Percentiles rank a stretch among this genome's conserved stretches.
Conservation (phyloP, 2,888 invertebrate species). For the Tachina lurida region DNA sequence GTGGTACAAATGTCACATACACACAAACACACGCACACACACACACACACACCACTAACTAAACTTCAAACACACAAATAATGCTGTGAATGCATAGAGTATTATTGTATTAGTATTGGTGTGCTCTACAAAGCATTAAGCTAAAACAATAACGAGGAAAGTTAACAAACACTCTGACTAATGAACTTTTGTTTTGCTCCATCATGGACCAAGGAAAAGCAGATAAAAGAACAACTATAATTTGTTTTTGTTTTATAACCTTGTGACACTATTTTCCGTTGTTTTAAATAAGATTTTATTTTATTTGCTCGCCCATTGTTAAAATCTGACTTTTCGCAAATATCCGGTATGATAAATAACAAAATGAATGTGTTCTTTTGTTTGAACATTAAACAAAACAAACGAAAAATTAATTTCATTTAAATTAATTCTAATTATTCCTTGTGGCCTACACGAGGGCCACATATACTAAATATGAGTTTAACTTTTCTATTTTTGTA, state of each 20-base stretch:
- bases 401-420: no score
- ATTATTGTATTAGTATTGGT: background rate
- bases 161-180: conserved; percentile 57
- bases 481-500: no score
- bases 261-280: conserved; percentile 32
- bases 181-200: conserved; percentile 49
- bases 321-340: background rate
- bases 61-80: background rate
- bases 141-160: conserved; percentile 23
- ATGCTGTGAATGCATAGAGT: background rate
- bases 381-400: background rate
- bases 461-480: no score
- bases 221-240: conserved; percentile 18
- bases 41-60: background rate
- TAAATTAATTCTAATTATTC: no score
- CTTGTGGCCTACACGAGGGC: no score
- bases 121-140: background rate
- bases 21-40: background rate
- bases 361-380: background rate
- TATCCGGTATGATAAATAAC: background rate
- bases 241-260: conserved; percentile 13
- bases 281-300: conserved; percentile 2
- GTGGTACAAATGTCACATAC: conserved; percentile 21
- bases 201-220: background rate
- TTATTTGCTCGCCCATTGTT: background rate